Evolutionary conservation across 2,888 invertebrate genomes (phyloP), one percentile per base, ranked within the genome.

Genomic region (Drosophila birchii): DNA sequence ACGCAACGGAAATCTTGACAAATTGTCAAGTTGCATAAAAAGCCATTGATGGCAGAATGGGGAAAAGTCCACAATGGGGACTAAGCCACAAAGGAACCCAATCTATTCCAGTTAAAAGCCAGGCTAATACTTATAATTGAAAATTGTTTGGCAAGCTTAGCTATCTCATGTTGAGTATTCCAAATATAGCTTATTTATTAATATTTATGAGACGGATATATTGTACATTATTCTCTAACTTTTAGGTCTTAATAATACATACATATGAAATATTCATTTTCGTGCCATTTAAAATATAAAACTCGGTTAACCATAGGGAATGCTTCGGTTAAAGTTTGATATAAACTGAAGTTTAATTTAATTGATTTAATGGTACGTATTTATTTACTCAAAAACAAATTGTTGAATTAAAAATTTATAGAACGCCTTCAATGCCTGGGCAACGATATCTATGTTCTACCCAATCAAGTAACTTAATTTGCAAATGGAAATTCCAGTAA

Each of bases 1-100:
- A 66, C 64, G 55, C 49, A 57, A 36, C 39, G 58, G 57, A 45
- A 58, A 44, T 68, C 58, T 53, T 51, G 61, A 56, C 56, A 72
- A 71, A 54, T 72, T 62, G 57, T 57, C 51, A n/a, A 39, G 44
- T 44, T 53, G 38, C 57, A 20, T 34, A 20, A 38, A 39, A 32
- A 41, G 32, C 32, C 43, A 58, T n/a, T 44, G 29, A 62, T 29
- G 59, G 16, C 47, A 34, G 36, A 44, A 45, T 39, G 45, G 43
- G 8, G 18, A 36, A 5, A 36, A n/a, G 16, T 16, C 23, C 36
- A 36, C 61, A 45, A 45, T 45, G 36, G 32, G 29, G 9, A n/a
- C n/a, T 32, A 38, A 45, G 18, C 38, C 59, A 18, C 59, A 32
- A 58, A n/a, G n/a, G n/a, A 39, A 23, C 38, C 38, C 29, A 39